Percentiles rank a stretch among this genome's conserved stretches.
Evolutionary conservation across 2,113 vertebrate genomes (phyloP).

Genomic region (Sinocyclocheilus anshuiensis): DNA sequence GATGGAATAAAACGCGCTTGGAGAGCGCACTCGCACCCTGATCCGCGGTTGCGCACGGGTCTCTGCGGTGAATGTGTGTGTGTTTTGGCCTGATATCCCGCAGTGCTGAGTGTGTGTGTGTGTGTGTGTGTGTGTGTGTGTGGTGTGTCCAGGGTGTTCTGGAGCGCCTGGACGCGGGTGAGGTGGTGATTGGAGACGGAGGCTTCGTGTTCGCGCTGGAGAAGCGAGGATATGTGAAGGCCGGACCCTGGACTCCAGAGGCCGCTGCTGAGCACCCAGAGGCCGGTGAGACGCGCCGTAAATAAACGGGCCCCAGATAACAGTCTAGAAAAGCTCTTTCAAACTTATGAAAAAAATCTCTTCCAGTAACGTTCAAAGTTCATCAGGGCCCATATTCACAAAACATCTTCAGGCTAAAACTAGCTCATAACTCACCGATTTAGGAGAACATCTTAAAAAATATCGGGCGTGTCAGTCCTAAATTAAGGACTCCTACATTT

Average conservation of each 20-base stretch:
- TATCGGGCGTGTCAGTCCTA: too few relatives aligned
- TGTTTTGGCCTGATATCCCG: background rate
- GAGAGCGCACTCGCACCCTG: background rate
- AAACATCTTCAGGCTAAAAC: too few relatives aligned
- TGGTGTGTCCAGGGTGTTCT: constrained; percentile 80
- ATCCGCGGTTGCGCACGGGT: background rate
- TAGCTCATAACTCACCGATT: too few relatives aligned
- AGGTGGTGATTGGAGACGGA: constrained; percentile 93
- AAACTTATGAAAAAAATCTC: too few relatives aligned
- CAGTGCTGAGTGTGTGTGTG: background rate
- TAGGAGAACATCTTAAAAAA: too few relatives aligned
- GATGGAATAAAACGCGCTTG: background rate
- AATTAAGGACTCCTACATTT: too few relatives aligned
- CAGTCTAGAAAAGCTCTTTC: too few relatives aligned
- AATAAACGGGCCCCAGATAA: too few relatives aligned
- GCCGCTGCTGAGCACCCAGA: constrained; percentile 91
- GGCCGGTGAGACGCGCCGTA: constrained; percentile 78
- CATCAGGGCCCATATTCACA: too few relatives aligned
- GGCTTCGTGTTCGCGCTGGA: constrained; percentile 96
- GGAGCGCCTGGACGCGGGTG: constrained; percentile 88
- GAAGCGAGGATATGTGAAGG: constrained; percentile 95
- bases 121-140: background rate
- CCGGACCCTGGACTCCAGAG: constrained; percentile 97
- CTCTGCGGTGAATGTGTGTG: background rate
- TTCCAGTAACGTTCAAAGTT: too few relatives aligned